Conservation (phyloP, 2,797 vertebrate genomes). For the Hoplostethus atlanticus region DNA sequence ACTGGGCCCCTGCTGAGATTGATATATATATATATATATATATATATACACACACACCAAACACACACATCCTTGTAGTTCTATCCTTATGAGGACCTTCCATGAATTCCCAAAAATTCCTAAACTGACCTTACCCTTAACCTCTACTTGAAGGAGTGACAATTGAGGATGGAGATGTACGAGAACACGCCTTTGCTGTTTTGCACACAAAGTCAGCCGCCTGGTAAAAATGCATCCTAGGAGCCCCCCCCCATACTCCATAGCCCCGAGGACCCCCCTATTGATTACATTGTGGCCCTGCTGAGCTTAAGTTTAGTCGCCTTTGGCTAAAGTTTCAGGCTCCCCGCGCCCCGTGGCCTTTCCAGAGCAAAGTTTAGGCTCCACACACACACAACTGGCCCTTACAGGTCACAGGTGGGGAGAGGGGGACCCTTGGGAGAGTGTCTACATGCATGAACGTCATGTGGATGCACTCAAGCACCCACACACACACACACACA, state of each 20-base stretch:
- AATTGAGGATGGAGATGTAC: too few relatives aligned
- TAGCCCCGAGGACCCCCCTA: slow-evolving; percentile 67
- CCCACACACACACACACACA: slow-evolving; percentile 36
- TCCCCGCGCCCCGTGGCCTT: slow-evolving; percentile 62
- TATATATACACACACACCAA: slow-evolving; percentile 29
- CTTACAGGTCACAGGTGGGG: slow-evolving; percentile 58
- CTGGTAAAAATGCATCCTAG: slow-evolving; percentile 37
- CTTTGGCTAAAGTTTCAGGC: slow-evolving; percentile 78
- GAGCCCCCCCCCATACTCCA: slow-evolving; percentile 54
- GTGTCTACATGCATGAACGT: slow-evolving; percentile 51
- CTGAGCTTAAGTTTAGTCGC: slow-evolving; percentile 62
- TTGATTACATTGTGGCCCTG: slow-evolving; percentile 69
- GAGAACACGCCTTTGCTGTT: too few relatives aligned
- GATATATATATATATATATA: background rate
- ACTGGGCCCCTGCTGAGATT: slow-evolving; percentile 46
- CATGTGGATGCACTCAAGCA: slow-evolving; percentile 54
- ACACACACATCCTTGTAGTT: slow-evolving; percentile 40
- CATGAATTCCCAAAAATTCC: slow-evolving; percentile 13
- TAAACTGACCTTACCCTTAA: slow-evolving; percentile 8
- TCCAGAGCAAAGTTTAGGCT: slow-evolving; percentile 62
- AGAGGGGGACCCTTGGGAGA: slow-evolving; percentile 44
- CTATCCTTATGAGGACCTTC: slow-evolving; percentile 19
- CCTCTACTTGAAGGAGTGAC: background rate
- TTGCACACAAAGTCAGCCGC: background rate
- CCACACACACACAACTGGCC: slow-evolving; percentile 21